Evolutionary conservation across 1,140 invertebrate genomes (phyloP), one percentile per base, ranked within the genome.

Genomic region (Drosophila funebris): DNA sequence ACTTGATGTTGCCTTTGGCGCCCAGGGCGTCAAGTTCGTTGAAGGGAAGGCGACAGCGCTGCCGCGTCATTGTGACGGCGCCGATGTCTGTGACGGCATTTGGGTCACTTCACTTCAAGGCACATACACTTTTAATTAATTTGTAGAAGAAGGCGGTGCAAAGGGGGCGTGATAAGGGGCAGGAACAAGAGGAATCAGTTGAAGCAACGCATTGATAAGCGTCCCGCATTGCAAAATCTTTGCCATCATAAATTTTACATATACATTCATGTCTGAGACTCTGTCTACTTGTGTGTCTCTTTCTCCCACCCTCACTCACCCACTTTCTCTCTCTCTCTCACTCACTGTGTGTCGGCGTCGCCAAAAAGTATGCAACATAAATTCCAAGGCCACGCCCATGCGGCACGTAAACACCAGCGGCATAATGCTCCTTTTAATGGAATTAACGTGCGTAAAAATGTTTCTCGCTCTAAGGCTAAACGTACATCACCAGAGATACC

Each of bases 371-470:
- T 52, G 64, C 71, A 62, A 71, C 33, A 79, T 66, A 62, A 76
- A 80, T 72, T 80, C 60, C 43, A 56, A 44, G 46, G 66, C 56
- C 66, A 69, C 66, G 66, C 66, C 57, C 66, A 79, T 57, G 29
- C 54, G 58, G 63, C 58, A 78, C 70, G 64, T 72, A 71, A 61
- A 50, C 71, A 64, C 24, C 67, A 41, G 66, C 46, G 58, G 66
- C 75, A 73, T 73, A 73, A 73, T 78, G 76, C 75, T 69, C 43
- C 75, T 78, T 73, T 69, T 78, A 78, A 78, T 78, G 76, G 75
- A 73, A 78, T 73, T 73, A 78, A 78, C 70, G 76, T 78, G 75
- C 75, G 62, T 72, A 69, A 69, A 78, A 78, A 78, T 73, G 63
- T 73, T 69, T 61, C 53, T 66, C 44, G 53, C 54, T 56, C 14